Conservation (phyloP, 2,888 invertebrate species). For the Meghimatium bilineatum region DNA sequence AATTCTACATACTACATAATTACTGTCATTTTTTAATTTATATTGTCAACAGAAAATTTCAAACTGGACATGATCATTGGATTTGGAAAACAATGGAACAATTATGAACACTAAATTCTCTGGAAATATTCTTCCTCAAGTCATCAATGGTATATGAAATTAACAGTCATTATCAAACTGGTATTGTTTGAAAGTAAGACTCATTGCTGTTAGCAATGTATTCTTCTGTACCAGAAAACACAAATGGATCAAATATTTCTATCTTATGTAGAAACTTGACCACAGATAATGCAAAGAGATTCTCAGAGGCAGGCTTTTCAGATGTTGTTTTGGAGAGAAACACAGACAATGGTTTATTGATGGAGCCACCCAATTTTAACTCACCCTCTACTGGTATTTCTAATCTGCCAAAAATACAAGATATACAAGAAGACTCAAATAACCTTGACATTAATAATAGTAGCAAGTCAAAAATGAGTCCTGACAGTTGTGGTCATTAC, state of each 20-base stretch:
- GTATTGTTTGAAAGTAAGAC: background rate
- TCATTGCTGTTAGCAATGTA: background rate
- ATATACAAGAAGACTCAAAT: background rate
- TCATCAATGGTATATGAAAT: background rate
- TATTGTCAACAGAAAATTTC: background rate
- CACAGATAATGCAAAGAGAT: background rate
- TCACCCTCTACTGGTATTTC: background rate
- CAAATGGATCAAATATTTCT: background rate
- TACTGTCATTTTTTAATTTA: background rate
- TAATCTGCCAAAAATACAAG: background rate
- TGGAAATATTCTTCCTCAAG: background rate
- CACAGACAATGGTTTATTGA: background rate
- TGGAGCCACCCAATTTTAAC: background rate
- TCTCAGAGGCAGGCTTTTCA: background rate
- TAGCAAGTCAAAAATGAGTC: background rate
- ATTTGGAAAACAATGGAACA: background rate
- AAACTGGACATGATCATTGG: background rate
- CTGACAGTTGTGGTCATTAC: conserved; percentile 27
- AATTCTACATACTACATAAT: no score
- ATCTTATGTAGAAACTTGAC: background rate
- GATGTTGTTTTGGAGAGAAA: background rate
- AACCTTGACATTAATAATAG: background rate
- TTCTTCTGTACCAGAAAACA: background rate
- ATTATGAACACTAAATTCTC: background rate
- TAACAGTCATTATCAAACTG: background rate